Evolutionary conservation across 2,797 vertebrate genomes (phyloP), one percentile per base, ranked within the genome.

Genomic region (Luscinia luscinia): DNA sequence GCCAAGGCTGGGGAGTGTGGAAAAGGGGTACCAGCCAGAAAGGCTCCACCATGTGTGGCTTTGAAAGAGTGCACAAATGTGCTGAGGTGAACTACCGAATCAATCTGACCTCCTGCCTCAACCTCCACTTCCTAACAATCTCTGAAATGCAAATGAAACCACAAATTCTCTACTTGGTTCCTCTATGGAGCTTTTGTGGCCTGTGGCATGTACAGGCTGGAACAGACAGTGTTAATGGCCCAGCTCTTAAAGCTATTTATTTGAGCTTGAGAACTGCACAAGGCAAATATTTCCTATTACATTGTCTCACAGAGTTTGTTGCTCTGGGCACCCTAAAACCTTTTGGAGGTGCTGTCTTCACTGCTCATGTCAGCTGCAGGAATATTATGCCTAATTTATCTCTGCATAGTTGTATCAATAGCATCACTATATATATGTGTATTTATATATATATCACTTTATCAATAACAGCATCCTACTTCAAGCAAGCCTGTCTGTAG

Each of bases 11-110:
- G 16, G 32, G 28, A 77, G 9, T 38, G 11, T 57, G 22, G 15
- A n/a, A 63, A 34, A 7, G 2, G 1, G 11, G 2, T 61, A 62
- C 15, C 15, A 70, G 21, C 34, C 61, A 86, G 48, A 86, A 90
- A 86, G 32, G 17, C 12, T 74, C 40, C 17, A 51, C 15, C 0
- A 0, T 45, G 27, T 8, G 5, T 41, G 34, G 30, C 43, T 58
- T 45, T 91, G 38, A 34, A 85, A 49, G 52, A 63, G 12, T 0
- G 5, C 52, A 61, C 1, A 9, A 67, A 70, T 0, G 2, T 3
- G 1, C 11, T 24, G 67, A 70, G 11, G 32, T 34, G 11, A n/a
- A 49, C 54, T 38, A 48, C 12, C 22, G 7, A 83, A 70, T 24
- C 38, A 17, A 26, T 34, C 12, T 30, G 43, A 41, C 27, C 13